These are phyloP conservation scores for Poeciliopsis prolifica DNA, from an alignment of 2,113 vertebrate species.

Conservation along the genomic window DNA sequence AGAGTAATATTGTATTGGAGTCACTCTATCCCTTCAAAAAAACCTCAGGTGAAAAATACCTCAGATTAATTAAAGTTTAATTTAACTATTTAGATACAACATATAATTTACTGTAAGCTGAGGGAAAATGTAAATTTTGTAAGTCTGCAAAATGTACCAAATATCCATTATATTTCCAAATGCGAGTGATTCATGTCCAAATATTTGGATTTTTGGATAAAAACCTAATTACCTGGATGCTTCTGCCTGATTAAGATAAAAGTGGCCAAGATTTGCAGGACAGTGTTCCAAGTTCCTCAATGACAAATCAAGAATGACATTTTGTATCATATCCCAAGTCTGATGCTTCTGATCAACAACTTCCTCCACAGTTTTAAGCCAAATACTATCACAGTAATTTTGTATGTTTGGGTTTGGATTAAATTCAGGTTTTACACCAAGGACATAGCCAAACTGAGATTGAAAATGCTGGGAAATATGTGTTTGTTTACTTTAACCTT, in stretches of 20 bases:
- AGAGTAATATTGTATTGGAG: no score
- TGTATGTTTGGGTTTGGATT: background rate
- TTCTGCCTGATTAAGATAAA: background rate
- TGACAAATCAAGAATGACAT: background rate
- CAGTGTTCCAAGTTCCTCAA: background rate
- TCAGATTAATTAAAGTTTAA: no score
- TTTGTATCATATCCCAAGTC: background rate
- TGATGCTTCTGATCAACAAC: background rate
- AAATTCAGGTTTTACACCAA: background rate
- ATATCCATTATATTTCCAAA: no score
- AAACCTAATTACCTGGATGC: background rate
- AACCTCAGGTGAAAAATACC: no score
- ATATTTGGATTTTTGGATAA: no score
- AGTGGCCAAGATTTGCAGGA: background rate
- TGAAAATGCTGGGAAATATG: background rate
- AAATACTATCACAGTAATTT: background rate
- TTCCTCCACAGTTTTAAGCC: background rate
- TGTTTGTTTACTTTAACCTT: background rate
- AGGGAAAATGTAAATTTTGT: no score
- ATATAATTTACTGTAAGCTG: no score
- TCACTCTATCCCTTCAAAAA: no score
- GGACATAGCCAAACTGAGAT: background rate
- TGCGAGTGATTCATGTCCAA: no score
- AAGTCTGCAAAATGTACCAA: no score
- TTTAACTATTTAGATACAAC: no score